These are phyloP conservation scores for Ophion obscuratus DNA, from an alignment of 2,888 invertebrate genomes.

Conservation along the genomic window DNA sequence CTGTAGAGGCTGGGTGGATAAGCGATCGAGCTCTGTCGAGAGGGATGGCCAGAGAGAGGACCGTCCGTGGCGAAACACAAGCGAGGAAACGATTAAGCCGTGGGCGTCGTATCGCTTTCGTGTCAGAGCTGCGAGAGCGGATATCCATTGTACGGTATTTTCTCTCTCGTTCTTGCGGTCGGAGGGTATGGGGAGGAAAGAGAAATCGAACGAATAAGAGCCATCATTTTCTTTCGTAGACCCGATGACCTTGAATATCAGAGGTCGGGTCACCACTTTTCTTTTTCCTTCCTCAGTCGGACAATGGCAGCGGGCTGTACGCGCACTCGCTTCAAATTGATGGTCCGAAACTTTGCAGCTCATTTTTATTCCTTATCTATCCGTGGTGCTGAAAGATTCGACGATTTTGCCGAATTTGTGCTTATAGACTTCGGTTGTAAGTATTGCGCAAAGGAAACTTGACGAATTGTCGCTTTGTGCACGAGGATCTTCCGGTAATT, in stretches of 20 bases:
- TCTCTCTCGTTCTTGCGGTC: background rate
- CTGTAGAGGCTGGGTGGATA: background rate
- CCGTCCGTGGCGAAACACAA: slow-evolving; percentile 47
- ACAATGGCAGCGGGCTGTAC: background rate
- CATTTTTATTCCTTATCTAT: background rate
- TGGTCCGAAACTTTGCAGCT: background rate
- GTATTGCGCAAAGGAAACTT: background rate
- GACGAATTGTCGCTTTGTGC: background rate
- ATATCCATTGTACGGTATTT: slow-evolving; percentile 49
- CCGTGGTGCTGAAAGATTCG: background rate
- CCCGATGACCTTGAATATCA: slow-evolving; percentile 30
- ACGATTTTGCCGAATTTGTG: background rate
- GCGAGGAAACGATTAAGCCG: slow-evolving; percentile 62
- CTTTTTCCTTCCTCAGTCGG: slow-evolving; percentile 6
- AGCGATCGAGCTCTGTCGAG: slow-evolving; percentile 21
- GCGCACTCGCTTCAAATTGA: background rate
- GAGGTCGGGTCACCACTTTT: slow-evolving; percentile 16
- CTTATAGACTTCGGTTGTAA: background rate
- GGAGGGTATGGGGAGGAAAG: background rate
- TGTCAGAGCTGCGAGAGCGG: slow-evolving; percentile 49
- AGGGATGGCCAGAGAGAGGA: slow-evolving; percentile 6
- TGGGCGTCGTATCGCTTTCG: slow-evolving; percentile 49
- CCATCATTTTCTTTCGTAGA: slow-evolving; percentile 22
- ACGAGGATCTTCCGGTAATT: background rate
- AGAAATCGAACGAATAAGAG: slow-evolving; percentile 23